Evolutionary conservation across 2,888 invertebrate genomes (phyloP).

Genomic region (Anthrax anthrax): DNA sequence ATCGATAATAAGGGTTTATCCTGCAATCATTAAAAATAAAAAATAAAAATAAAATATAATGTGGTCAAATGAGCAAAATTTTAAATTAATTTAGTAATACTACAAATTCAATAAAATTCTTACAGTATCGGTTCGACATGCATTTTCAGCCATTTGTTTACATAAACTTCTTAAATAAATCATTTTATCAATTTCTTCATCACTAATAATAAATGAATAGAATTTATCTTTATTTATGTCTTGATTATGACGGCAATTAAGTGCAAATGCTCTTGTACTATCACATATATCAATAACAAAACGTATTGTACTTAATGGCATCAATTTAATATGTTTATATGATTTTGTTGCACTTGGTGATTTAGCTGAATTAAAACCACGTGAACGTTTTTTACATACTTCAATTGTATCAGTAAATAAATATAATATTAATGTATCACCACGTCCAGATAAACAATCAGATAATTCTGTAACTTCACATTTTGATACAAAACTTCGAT

Average conservation of each 20-base stretch:
- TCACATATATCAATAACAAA: conserved; percentile 82
- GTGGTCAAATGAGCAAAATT: background rate
- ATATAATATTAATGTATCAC: conserved; percentile 75
- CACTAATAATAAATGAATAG: conserved; percentile 73
- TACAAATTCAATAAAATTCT: conserved; percentile 24
- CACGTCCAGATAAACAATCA: conserved; percentile 71
- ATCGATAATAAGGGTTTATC: conserved; percentile 29
- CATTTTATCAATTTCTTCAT: conserved; percentile 69
- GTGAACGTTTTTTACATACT: conserved; percentile 75
- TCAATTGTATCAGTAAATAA: conserved; percentile 90
- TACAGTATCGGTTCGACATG: conserved; percentile 86
- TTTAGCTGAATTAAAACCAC: conserved; percentile 54
- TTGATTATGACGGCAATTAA: conserved; percentile 74
- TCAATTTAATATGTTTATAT: conserved; percentile 80
- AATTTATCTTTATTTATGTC: conserved; percentile 77
- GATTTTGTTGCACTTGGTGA: conserved; percentile 65
- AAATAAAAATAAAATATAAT: background rate
- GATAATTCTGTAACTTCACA: conserved; percentile 81
- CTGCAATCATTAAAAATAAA: conserved; percentile 13
- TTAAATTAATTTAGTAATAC: background rate
- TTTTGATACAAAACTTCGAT: conserved; percentile 74
- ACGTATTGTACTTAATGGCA: conserved; percentile 78
- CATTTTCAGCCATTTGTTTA: conserved; percentile 81
- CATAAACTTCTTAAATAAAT: conserved; percentile 71
- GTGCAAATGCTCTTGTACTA: conserved; percentile 79